Percentiles rank a stretch among this genome's conserved stretches.
These are phyloP conservation scores for Sepioteuthis lessoniana DNA, from an alignment of 2,888 invertebrate species.

Conservation along the genomic window DNA sequence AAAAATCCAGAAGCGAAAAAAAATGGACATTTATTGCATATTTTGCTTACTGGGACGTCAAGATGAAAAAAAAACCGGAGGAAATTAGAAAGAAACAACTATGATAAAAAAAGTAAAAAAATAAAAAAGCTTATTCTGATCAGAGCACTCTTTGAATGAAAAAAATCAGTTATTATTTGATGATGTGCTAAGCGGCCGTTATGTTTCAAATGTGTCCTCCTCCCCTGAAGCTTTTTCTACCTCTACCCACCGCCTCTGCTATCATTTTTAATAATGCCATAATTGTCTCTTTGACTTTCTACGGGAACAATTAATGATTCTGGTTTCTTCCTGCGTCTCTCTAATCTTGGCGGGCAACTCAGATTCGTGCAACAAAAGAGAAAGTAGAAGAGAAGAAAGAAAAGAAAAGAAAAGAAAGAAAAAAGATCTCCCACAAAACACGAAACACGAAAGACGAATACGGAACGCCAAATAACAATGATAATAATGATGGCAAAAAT, in stretches of 20 bases:
- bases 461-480: background rate
- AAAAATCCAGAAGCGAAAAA: background rate
- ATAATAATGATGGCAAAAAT: background rate
- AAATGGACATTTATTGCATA: background rate
- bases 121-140: background rate
- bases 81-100: background rate
- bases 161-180: background rate
- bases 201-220: background rate
- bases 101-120: background rate
- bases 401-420: too few species aligned
- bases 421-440: background rate
- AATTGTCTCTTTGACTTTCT: background rate
- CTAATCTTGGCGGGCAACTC: background rate
- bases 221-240: background rate
- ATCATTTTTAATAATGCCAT: slow-evolving; percentile 33
- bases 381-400: background rate
- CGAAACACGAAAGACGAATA: background rate
- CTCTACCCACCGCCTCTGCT: background rate
- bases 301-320: background rate
- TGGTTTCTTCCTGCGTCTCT: background rate
- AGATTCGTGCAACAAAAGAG: background rate
- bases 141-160: background rate
- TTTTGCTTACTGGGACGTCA: background rate
- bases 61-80: background rate
- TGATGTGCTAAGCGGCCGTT: slow-evolving; percentile 21